Conservation (phyloP, 2,888 invertebrate species). For the Cyclophora punctaria region DNA sequence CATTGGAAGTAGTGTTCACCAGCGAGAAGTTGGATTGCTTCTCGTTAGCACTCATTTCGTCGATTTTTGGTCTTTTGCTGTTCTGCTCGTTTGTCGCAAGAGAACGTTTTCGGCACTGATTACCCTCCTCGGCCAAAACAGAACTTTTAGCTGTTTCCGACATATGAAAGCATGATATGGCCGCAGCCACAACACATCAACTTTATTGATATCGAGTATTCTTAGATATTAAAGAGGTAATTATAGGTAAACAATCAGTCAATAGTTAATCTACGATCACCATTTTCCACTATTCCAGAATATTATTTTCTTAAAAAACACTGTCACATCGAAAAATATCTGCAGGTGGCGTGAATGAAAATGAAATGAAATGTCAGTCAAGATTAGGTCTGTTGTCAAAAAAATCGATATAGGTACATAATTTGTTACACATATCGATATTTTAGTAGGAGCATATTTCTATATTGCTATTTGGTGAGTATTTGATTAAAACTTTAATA, state of each 20-base stretch:
- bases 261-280: slow-evolving; percentile 48
- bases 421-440: no score
- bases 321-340: no score
- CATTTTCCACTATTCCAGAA: slow-evolving; percentile 38
- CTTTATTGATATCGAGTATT: slow-evolving; percentile 16
- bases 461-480: no score
- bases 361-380: no score
- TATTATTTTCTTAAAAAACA: neutral
- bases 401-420: no score
- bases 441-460: no score
- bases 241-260: slow-evolving; percentile 54
- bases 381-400: no score
- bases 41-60: slow-evolving; percentile 78
- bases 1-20: slow-evolving; percentile 66
- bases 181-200: slow-evolving; percentile 48
- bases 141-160: slow-evolving; percentile 79
- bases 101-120: slow-evolving; percentile 68
- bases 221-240: slow-evolving; percentile 51
- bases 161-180: slow-evolving; percentile 82
- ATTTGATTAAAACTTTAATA: no score
- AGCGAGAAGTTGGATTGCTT: slow-evolving; percentile 85
- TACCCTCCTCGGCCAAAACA: slow-evolving; percentile 72
- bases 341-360: no score
- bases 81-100: slow-evolving; percentile 59
- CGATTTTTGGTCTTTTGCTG: slow-evolving; percentile 73